A percentile compares a stretch with the other conserved stretches of the same genome.
These are phyloP conservation scores for Nasonia vitripennis DNA, from an alignment of 1,140 invertebrate species.

Conservation along the genomic window DNA sequence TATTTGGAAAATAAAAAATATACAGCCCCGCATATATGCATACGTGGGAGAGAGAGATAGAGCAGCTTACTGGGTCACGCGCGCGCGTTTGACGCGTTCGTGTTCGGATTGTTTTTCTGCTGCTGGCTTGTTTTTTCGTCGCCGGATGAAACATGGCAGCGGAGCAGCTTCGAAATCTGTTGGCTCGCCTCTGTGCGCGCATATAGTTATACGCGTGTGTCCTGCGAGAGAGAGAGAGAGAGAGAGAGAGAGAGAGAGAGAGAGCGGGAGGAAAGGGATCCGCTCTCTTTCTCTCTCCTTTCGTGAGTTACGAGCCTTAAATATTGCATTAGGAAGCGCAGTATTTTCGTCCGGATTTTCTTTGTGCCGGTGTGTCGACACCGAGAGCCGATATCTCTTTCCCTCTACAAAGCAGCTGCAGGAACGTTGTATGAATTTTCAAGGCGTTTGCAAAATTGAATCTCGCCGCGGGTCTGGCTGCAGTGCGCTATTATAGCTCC, in stretches of 20 bases:
- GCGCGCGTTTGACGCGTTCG: not conserved
- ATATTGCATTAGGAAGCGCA: slow-evolving; percentile 22
- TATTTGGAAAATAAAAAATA: slow-evolving; percentile 3
- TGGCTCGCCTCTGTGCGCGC: not conserved
- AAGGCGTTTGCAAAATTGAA: slow-evolving; percentile 3
- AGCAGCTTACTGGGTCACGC: slow-evolving; percentile 16
- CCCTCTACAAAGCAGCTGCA: no score
- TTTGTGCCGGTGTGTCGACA: not conserved
- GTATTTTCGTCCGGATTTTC: not conserved
- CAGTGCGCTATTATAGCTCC: not conserved
- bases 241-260: not conserved
- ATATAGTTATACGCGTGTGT: not conserved
- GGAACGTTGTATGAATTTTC: not conserved
- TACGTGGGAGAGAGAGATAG: not conserved
- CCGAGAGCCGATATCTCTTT: not conserved
- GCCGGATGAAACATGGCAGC: not conserved
- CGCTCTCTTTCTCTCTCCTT: not conserved
- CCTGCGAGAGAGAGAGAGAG: no score
- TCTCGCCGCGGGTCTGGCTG: not conserved
- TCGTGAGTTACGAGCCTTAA: not conserved
- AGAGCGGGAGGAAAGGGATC: not conserved
- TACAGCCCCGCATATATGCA: not conserved
- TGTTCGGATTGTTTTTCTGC: not conserved
- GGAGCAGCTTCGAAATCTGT: not conserved
- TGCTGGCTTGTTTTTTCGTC: slow-evolving; percentile 8